Conservation (phyloP, 2,888 invertebrate genomes). For the Nomada ruficornis region DNA sequence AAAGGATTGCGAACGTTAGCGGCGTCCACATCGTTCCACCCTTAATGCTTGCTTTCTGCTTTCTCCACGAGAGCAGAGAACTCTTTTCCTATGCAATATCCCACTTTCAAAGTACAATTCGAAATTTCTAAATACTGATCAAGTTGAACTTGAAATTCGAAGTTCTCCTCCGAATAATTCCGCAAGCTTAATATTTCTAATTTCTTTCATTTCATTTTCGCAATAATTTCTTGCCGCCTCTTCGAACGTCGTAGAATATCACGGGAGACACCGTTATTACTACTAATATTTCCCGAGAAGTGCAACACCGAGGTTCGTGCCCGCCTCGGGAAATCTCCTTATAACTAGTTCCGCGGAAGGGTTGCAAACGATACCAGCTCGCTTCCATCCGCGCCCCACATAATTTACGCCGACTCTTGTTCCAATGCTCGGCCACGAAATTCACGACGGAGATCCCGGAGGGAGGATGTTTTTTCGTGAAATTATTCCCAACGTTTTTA, state of each 20-base stretch:
- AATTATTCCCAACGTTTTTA: slow-evolving; percentile 46
- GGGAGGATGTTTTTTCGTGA: slow-evolving; percentile 47
- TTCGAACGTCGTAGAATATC: slow-evolving; percentile 10
- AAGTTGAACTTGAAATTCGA: background rate
- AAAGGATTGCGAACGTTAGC: slow-evolving; percentile 75
- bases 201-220: too few species aligned
- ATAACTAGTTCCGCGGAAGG: slow-evolving; percentile 62
- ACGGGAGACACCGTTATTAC: slow-evolving; percentile 5
- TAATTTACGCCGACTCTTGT: slow-evolving; percentile 77
- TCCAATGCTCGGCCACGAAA: slow-evolving; percentile 54
- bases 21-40: slow-evolving; percentile 37
- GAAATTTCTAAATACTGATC: too few species aligned
- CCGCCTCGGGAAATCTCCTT: slow-evolving; percentile 62
- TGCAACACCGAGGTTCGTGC: background rate
- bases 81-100: slow-evolving; percentile 33
- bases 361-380: slow-evolving; percentile 70
- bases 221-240: background rate
- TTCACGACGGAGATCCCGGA: slow-evolving; percentile 49
- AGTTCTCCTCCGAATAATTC: background rate
- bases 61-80: slow-evolving; percentile 52
- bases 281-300: slow-evolving; percentile 13
- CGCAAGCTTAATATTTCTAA: too few species aligned
- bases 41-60: slow-evolving; percentile 71
- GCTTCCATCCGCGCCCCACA: slow-evolving; percentile 34
- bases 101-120: background rate